phyloP scores from a whole-genome alignment of 2,888 invertebrate genomes.

The Aradus depressus region DNA sequence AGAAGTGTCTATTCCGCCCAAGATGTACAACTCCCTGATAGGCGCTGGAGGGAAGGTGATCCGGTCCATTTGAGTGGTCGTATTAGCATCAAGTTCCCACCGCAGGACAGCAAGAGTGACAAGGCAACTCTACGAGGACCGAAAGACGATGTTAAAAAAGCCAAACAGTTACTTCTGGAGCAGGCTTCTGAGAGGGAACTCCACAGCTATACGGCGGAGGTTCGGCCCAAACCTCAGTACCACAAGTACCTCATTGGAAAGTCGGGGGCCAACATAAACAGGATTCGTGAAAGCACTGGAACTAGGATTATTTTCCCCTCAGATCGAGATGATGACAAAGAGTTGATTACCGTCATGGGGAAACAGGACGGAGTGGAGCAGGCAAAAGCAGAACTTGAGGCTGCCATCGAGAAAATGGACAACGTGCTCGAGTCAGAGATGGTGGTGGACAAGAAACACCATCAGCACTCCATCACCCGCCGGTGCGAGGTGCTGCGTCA shows the following conservation, averaged over 20 bases:
- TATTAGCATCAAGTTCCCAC: constrained; percentile 89
- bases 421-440: constrained; percentile 82
- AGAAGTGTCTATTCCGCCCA: constrained; percentile 81
- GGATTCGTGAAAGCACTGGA: constrained; percentile 85
- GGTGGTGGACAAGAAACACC: constrained; percentile 78
- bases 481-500: constrained; percentile 72
- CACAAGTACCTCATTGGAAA: constrained; percentile 96
- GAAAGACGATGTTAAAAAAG: constrained; percentile 88
- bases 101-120: constrained; percentile 81
- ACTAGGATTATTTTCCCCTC: constrained; percentile 89
- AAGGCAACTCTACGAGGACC: constrained; percentile 85
- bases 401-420: constrained; percentile 82
- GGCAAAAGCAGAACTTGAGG: constrained; percentile 74
- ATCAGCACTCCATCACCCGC: constrained; percentile 87
- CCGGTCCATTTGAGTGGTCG: constrained; percentile 93
- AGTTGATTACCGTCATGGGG: constrained; percentile 89
- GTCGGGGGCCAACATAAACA: constrained; percentile 68
- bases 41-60: constrained; percentile 88
- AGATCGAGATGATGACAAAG: constrained; percentile 76
- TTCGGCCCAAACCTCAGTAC: constrained; percentile 86
- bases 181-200: constrained; percentile 78
- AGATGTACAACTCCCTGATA: constrained; percentile 87
- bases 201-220: constrained; percentile 73
- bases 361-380: constrained; percentile 78
- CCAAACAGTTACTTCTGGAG: constrained; percentile 70